Percentiles rank a stretch among this genome's conserved stretches.
Evolutionary conservation across 2,113 vertebrate genomes (phyloP).

Genomic region (Epinephelus fuscoguttatus): DNA sequence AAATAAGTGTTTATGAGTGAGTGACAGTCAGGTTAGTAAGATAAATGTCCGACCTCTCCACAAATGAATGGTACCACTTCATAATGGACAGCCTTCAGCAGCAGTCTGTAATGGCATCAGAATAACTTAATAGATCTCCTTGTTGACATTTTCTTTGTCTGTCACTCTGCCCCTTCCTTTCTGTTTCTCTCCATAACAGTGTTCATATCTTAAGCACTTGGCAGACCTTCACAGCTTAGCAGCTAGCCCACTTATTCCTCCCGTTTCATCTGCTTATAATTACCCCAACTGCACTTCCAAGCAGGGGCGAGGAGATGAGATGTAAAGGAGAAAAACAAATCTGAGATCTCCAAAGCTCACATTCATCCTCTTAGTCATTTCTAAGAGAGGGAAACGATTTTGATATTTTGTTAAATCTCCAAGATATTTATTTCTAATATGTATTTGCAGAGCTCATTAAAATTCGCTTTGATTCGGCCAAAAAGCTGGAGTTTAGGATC

Average conservation of each 20-base stretch:
- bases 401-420: slow-evolving; percentile 37
- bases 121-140: slow-evolving; percentile 3
- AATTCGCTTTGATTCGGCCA: slow-evolving; percentile 63
- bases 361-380: slow-evolving; percentile 30
- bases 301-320: slow-evolving; percentile 32
- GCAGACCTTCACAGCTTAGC: slow-evolving; percentile 71
- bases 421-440: slow-evolving; percentile 48
- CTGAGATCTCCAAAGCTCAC: slow-evolving; percentile 26
- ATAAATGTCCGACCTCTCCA: neutral
- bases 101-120: neutral
- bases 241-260: slow-evolving; percentile 4
- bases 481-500: slow-evolving; percentile 41
- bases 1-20: neutral
- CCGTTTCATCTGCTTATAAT: slow-evolving; percentile 65
- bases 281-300: slow-evolving; percentile 46
- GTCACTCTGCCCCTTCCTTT: slow-evolving; percentile 28
- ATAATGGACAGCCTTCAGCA: neutral
- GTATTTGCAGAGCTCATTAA: slow-evolving; percentile 66
- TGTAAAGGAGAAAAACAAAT: slow-evolving; percentile 50
- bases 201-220: slow-evolving; percentile 81
- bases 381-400: neutral
- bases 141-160: neutral
- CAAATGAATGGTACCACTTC: neutral
- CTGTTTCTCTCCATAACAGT: neutral
- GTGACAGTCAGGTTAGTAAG: neutral